Percentiles rank a stretch among this genome's conserved stretches.
Evolutionary conservation across 2,113 vertebrate species (phyloP).

Genomic region (Lepus americanus): DNA sequence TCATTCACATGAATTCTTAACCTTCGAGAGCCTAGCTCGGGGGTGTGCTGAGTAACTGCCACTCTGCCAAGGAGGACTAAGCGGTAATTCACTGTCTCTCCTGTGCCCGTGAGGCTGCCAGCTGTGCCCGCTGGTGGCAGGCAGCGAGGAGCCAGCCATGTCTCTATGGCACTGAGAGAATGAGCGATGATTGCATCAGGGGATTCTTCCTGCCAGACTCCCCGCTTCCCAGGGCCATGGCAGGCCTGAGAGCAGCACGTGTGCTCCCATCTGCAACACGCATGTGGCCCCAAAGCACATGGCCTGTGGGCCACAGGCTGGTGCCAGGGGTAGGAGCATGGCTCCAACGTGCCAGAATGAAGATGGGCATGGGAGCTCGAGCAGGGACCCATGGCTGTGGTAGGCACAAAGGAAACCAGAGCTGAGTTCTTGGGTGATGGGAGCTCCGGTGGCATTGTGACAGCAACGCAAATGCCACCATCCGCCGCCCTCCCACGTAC

Average conservation of each 20-base stretch:
- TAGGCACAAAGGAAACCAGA: background rate
- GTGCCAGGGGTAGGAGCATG: background rate
- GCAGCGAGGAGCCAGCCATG: background rate
- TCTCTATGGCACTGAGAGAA: conserved; percentile 26
- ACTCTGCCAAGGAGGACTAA: background rate
- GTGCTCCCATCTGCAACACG: background rate
- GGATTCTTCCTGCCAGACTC: conserved; percentile 42
- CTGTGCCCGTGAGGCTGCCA: conserved; percentile 23
- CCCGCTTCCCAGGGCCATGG: conserved; percentile 50
- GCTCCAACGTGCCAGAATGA: background rate
- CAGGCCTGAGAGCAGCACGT: background rate
- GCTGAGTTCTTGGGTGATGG: background rate
- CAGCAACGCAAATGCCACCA: background rate
- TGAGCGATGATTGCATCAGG: conserved; percentile 60
- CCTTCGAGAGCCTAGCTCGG: background rate
- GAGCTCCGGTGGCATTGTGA: background rate
- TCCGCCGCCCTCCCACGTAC: background rate
- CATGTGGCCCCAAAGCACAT: background rate
- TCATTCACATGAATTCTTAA: background rate
- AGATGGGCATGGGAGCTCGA: background rate
- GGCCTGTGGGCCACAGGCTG: background rate
- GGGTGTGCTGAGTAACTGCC: background rate
- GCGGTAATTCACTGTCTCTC: background rate
- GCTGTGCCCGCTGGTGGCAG: background rate
- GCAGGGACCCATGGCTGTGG: background rate